Conservation (phyloP, 2,797 vertebrate genomes). For the Ptychobarbus kaznakovi region DNA sequence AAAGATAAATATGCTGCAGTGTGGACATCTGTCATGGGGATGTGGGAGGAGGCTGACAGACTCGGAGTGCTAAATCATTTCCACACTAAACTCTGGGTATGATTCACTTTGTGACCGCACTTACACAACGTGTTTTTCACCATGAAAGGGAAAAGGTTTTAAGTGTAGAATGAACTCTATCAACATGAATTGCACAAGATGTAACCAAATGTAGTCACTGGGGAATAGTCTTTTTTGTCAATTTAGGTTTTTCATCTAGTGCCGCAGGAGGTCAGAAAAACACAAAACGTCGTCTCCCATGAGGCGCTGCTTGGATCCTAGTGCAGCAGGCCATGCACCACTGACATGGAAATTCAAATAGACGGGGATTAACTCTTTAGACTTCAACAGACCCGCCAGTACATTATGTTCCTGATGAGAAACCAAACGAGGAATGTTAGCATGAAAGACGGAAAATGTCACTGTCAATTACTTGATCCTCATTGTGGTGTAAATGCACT, state of each 20-base stretch:
- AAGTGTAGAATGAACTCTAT: conserved; percentile 2
- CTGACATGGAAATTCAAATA: conserved; percentile 37
- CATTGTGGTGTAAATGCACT: background rate
- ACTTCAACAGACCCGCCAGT: conserved; percentile 4
- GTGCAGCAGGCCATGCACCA: conserved; percentile 15
- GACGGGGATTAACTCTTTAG: conserved; percentile 48
- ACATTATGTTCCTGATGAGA: conserved; percentile 37
- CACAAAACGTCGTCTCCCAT: conserved; percentile 26
- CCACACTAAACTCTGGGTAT: conserved; percentile 42
- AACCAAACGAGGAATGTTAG: conserved; percentile 32
- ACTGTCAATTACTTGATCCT: background rate
- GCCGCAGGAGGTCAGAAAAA: conserved; percentile 38
- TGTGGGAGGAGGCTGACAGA: conserved; percentile 42
- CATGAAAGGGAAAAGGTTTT: background rate
- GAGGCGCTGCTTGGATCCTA: conserved; percentile 27
- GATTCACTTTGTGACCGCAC: conserved; percentile 27
- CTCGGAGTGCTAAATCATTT: conserved; percentile 44
- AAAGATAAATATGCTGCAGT: conserved; percentile 57
- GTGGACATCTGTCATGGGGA: conserved; percentile 43
- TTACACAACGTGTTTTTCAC: conserved; percentile 23
- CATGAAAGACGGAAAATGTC: background rate
- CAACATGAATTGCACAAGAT: conserved; percentile 21
- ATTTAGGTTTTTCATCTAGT: conserved; percentile 23
- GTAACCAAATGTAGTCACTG: conserved; percentile 10
- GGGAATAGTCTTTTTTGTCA: conserved; percentile 26